Conservation (phyloP, 2,888 invertebrate genomes). For the Acleris emargana region DNA sequence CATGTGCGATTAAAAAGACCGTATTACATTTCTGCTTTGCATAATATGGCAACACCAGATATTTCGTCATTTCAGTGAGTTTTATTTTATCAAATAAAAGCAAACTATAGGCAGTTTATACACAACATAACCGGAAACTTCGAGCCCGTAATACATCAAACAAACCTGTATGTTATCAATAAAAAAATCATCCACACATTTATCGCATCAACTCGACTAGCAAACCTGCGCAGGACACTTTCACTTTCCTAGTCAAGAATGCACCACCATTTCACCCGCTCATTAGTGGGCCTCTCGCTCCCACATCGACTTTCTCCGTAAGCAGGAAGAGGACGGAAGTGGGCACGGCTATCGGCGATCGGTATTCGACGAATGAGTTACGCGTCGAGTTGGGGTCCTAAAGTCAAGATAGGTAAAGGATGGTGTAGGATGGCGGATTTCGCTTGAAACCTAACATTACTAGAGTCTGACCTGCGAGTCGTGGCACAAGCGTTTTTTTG, state of each 20-base stretch:
- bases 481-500: too few species aligned
- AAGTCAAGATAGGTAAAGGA: conserved; percentile 23
- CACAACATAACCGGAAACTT: neutral
- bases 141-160: neutral
- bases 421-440: conserved; percentile 6
- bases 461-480: too few species aligned
- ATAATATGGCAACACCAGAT: too few species aligned
- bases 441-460: too few species aligned
- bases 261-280: conserved; percentile 60
- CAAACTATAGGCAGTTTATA: too few species aligned
- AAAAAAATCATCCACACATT: conserved; percentile 15
- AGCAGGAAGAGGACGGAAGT: conserved; percentile 50
- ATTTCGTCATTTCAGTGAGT: too few species aligned
- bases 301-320: conserved; percentile 49
- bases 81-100: too few species aligned
- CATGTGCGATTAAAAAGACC: too few species aligned
- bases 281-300: conserved; percentile 66
- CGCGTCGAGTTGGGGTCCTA: conserved; percentile 16
- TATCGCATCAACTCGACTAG: conserved; percentile 12
- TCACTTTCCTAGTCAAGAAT: conserved; percentile 49
- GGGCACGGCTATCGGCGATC: conserved; percentile 54
- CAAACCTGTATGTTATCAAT: conserved; percentile 8
- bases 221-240: conserved; percentile 50
- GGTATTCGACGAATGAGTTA: conserved; percentile 57
- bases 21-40: too few species aligned